Percentiles rank a stretch among this genome's conserved stretches.
These are phyloP conservation scores for Leptopilina syphax DNA, from an alignment of 2,888 invertebrate species.

Conservation along the genomic window DNA sequence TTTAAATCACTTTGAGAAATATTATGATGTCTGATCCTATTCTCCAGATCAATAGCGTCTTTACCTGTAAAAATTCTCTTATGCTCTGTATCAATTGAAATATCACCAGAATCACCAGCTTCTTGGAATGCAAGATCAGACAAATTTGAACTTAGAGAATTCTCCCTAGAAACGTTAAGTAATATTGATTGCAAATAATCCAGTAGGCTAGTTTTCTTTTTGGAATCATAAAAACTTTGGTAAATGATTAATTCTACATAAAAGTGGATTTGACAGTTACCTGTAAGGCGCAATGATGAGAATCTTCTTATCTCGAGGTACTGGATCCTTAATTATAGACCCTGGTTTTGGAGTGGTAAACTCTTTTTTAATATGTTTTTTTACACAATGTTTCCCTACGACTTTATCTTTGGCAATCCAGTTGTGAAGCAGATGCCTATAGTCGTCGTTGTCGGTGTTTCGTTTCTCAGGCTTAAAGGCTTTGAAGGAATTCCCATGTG, in stretches of 20 bases:
- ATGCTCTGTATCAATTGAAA: conserved; percentile 61
- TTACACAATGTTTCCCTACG: conserved; percentile 43
- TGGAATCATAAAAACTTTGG: too few species aligned
- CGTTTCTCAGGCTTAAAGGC: background rate
- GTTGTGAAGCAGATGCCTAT: conserved; percentile 60
- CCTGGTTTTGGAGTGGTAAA: conserved; percentile 63
- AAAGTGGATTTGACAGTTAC: background rate
- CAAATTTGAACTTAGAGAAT: conserved; percentile 60
- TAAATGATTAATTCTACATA: too few species aligned
- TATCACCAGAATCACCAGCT: conserved; percentile 61
- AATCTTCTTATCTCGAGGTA: conserved; percentile 55
- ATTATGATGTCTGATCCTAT: conserved; percentile 50
- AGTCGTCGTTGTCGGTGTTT: conserved; percentile 49
- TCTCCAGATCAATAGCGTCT: conserved; percentile 47
- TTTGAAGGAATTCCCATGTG: conserved; percentile 26
- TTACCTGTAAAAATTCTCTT: conserved; percentile 62
- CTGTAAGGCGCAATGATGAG: conserved; percentile 62
- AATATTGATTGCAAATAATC: background rate
- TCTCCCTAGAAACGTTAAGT: conserved; percentile 46
- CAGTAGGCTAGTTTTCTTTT: background rate
- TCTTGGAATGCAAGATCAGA: conserved; percentile 67
- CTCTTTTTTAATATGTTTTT: conserved; percentile 21
- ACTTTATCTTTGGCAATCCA: conserved; percentile 54
- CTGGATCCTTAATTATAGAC: conserved; percentile 62
- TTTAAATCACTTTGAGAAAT: conserved; percentile 38